Base-by-base conservation (phyloP, 2,797 vertebrate genomes). In the Psittacula derbiana region DNA sequence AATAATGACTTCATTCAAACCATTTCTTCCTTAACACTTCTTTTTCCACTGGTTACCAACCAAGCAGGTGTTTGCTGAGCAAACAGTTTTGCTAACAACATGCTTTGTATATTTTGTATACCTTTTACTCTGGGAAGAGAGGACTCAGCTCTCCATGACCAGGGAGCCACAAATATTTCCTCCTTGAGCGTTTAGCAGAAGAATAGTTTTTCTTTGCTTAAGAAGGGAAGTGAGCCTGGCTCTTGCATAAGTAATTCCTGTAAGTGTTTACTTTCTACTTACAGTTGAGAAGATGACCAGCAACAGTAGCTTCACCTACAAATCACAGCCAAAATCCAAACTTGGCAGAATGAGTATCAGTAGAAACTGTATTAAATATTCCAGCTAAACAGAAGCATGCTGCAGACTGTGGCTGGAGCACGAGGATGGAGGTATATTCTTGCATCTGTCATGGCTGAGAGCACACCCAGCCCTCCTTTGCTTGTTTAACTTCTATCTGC, bases 171-270 rank as follows among this genome's bases (percentile, higher is more conserved):
- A 89, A 94, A 71, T 44, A 64, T 85, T 96, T 93, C 69, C 74
- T 67, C 57, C 52, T 46, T 2, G 30, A 85, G 86, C 2, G 1
- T 17, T 70, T 43, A 87, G 74, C 43, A 82, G 58, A 67, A 78
- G 80, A 76, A 65, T 3, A 66, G n/a, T 31, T 94, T 85, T 90
- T 44, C 86, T 79, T 86, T 84, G 57, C 74, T 94, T 21, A 40
- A 75, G 76, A 90, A 96, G 94, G 92, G 95, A 96, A 96, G 95
- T 83, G 71, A 95, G 94, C 50, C 94, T 82, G 75, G 84, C 92
- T 96, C 94, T 96, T 96, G 94, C 96, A 89, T 66, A 66, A 96
- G 89, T 85, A 76, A 94, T 96, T 96, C 92, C 91, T 80, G 92
- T 94, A 92, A 96, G 84, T 94, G 95, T 95, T 95, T 96, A 93